Percentiles rank a stretch among this genome's conserved stretches.
phyloP scores from a whole-genome alignment of 2,888 invertebrate genomes.

The Nomada lathburiana region DNA sequence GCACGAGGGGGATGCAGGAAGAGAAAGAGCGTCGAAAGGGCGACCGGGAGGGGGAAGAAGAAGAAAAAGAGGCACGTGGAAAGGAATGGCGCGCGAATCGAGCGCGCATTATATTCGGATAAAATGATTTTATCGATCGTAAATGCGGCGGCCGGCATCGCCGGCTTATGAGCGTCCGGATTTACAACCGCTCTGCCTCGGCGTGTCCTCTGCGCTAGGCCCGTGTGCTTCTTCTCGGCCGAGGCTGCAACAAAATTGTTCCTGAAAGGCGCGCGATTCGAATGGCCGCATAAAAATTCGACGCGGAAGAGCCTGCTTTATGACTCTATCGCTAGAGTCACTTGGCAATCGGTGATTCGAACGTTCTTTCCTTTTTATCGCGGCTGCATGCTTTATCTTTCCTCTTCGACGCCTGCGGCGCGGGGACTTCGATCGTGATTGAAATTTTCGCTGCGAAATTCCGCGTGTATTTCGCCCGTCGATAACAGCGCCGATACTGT shows the following conservation, averaged over 20 bases:
- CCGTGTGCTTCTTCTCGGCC: not conserved
- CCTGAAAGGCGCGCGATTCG: conserved; percentile 23
- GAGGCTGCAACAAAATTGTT: conserved; percentile 48
- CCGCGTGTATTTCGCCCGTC: too few relatives aligned
- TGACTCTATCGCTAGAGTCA: conserved; percentile 30
- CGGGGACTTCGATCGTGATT: not conserved
- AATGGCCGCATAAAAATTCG: conserved; percentile 40
- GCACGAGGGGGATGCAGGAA: not conserved
- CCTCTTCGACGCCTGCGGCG: too few relatives aligned
- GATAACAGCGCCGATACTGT: too few relatives aligned
- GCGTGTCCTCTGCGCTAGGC: conserved; percentile 15
- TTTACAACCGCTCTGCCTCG: conserved; percentile 60
- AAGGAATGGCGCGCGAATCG: conserved; percentile 66
- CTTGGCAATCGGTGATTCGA: not conserved
- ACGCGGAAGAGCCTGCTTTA: conserved; percentile 34
- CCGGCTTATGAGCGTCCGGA: conserved; percentile 67
- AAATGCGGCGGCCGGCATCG: conserved; percentile 65
- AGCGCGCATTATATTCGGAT: conserved; percentile 72
- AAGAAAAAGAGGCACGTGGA: conserved; percentile 21
- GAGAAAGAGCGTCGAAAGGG: conserved; percentile 16
- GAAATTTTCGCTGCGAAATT: too few relatives aligned
- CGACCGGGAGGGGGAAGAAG: conserved; percentile 3
- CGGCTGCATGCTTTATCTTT: not conserved
- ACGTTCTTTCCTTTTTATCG: not conserved
- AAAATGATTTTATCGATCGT: conserved; percentile 76